These are phyloP conservation scores for Drosophila gunungcola DNA, from an alignment of 1,140 invertebrate species.

Conservation along the genomic window DNA sequence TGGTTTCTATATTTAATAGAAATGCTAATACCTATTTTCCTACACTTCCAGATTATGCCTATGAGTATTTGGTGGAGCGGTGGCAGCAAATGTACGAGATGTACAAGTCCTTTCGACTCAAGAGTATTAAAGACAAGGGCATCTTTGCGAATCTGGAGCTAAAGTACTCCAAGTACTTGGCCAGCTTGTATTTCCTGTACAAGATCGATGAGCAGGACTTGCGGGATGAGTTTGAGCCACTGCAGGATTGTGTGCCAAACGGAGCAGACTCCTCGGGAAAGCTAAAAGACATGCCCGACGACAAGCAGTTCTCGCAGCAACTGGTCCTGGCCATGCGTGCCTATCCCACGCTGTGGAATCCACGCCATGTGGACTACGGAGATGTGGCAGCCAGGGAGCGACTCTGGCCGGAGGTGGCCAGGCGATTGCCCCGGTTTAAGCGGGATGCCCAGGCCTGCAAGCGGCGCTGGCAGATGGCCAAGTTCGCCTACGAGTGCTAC, in stretches of 20 bases:
- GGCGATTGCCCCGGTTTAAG: slow-evolving; percentile 65
- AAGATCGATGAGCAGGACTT: slow-evolving; percentile 80
- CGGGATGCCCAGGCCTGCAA: slow-evolving; percentile 68
- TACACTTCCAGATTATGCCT: slow-evolving; percentile 59
- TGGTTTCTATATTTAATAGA: neutral
- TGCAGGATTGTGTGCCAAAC: slow-evolving; percentile 57
- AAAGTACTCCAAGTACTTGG: slow-evolving; percentile 80
- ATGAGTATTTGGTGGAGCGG: slow-evolving; percentile 72
- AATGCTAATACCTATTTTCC: neutral
- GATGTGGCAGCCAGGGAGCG: slow-evolving; percentile 69
- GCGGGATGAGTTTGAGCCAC: slow-evolving; percentile 71
- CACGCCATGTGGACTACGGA: slow-evolving; percentile 62
- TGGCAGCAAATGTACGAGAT: slow-evolving; percentile 83
- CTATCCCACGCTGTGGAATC: slow-evolving; percentile 75
- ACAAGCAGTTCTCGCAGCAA: slow-evolving; percentile 71
- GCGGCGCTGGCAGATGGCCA: slow-evolving; percentile 76
- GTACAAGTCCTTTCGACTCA: slow-evolving; percentile 80
- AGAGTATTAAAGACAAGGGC: slow-evolving; percentile 71
- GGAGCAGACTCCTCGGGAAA: slow-evolving; percentile 16
- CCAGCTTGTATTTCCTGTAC: slow-evolving; percentile 75
- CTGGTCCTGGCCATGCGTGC: slow-evolving; percentile 58
- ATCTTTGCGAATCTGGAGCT: slow-evolving; percentile 71
- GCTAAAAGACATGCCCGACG: slow-evolving; percentile 75
- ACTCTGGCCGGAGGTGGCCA: slow-evolving; percentile 67
- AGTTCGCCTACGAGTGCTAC: slow-evolving; percentile 76